Conservation (phyloP, 2,888 invertebrate species). For the Acrobasis consociella region DNA sequence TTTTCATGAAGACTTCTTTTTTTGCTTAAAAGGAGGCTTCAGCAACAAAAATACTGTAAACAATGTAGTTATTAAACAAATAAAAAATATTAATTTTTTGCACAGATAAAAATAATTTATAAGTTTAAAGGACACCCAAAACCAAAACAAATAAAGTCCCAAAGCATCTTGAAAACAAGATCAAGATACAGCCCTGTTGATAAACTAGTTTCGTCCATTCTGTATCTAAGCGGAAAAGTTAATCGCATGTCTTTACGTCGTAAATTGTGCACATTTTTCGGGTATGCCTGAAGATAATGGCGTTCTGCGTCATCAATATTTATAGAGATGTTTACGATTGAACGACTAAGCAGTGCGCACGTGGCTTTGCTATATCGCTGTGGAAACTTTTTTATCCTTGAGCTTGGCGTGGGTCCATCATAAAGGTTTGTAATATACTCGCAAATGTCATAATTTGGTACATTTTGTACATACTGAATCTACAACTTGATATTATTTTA, state of each 20-base stretch:
- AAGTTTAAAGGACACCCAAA: neutral
- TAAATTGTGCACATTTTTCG: conserved; percentile 74
- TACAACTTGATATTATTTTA: too few relatives aligned
- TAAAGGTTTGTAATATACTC: too few relatives aligned
- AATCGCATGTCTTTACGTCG: conserved; percentile 71
- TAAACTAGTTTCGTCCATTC: conserved; percentile 33
- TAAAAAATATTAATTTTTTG: too few relatives aligned
- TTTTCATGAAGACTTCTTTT: too few relatives aligned
- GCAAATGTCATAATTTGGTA: too few relatives aligned
- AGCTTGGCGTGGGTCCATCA: too few relatives aligned
- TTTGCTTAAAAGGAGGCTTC: too few relatives aligned
- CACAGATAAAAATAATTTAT: neutral
- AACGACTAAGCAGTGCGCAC: conserved; percentile 62
- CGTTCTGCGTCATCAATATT: conserved; percentile 76
- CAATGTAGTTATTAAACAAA: too few relatives aligned
- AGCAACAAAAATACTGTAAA: too few relatives aligned
- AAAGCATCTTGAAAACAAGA: conserved; percentile 9
- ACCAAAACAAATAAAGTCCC: conserved; percentile 1
- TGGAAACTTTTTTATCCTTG: neutral
- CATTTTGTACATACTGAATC: too few relatives aligned
- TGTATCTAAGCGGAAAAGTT: conserved; percentile 55
- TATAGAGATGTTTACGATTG: conserved; percentile 73
- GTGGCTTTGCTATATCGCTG: conserved; percentile 22
- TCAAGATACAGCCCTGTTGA: conserved; percentile 16
- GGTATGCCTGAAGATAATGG: conserved; percentile 72